Conservation (phyloP, 2,113 vertebrate species). For the Nesoenas mayeri region DNA sequence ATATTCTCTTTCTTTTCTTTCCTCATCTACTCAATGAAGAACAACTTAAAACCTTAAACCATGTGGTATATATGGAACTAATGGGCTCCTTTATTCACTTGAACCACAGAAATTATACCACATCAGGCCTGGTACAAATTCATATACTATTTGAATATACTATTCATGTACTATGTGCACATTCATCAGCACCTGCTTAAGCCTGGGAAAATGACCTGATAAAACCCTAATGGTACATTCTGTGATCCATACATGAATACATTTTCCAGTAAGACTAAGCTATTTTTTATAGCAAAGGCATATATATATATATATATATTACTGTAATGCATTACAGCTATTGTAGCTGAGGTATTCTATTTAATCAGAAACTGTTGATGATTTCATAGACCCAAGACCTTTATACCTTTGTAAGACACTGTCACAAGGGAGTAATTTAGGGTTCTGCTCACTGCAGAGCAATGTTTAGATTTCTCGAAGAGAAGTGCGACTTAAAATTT, state of each 20-base stretch:
- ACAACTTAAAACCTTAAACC: not conserved
- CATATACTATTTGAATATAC: not conserved
- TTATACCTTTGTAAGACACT: not conserved
- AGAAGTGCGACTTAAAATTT: no score
- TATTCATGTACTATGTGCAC: no score
- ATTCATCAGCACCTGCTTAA: not conserved
- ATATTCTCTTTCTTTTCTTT: not conserved
- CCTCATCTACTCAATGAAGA: not conserved
- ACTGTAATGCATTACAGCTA: not conserved
- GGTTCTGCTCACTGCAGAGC: no score
- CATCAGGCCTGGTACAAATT: constrained; percentile 10
- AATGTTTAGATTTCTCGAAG: no score
- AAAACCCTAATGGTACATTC: not conserved
- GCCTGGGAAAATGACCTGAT: not conserved
- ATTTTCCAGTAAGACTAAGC: not conserved
- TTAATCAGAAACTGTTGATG: not conserved
- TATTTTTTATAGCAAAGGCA: not conserved
- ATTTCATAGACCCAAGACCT: not conserved
- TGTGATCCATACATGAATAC: not conserved
- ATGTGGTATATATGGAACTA: not conserved
- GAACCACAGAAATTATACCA: not conserved
- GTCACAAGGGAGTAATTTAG: no score
- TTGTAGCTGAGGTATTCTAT: not conserved
- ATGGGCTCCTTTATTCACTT: not conserved
- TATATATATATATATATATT: no score